phyloP scores from a whole-genome alignment of 2,113 vertebrate genomes.

The Ascaphus truei region DNA sequence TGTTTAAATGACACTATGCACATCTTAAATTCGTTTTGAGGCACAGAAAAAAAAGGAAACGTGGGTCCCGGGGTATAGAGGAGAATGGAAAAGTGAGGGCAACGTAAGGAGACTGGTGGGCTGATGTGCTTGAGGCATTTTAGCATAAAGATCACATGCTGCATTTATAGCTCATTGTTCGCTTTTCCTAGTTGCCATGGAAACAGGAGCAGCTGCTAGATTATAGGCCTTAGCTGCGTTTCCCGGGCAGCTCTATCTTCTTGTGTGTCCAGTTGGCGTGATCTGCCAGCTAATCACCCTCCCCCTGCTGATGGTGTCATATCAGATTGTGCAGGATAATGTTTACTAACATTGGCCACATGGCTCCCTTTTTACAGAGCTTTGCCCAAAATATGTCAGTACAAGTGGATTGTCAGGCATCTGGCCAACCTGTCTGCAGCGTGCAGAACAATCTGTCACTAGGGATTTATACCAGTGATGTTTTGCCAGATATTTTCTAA shows the following conservation, averaged over 20 bases:
- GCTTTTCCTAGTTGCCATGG: constrained; percentile 67
- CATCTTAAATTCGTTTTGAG: not conserved
- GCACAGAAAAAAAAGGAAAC: not conserved
- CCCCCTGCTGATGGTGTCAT: constrained; percentile 59
- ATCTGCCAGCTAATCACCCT: constrained; percentile 73
- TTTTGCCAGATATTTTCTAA: constrained; percentile 22
- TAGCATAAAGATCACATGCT: constrained; percentile 49
- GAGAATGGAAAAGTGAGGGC: not conserved
- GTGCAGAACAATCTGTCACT: constrained; percentile 64
- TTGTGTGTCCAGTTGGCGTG: constrained; percentile 66
- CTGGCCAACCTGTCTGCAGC: constrained; percentile 67
- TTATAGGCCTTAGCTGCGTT: constrained; percentile 70
- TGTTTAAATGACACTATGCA: not conserved
- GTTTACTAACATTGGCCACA: constrained; percentile 93
- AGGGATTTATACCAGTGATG: constrained; percentile 41
- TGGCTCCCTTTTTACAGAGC: constrained; percentile 61
- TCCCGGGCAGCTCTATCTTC: constrained; percentile 60
- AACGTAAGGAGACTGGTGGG: constrained; percentile 1
- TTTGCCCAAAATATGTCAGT: constrained; percentile 80
- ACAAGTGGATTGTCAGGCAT: constrained; percentile 60
- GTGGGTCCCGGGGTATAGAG: not conserved
- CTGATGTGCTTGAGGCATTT: constrained; percentile 19
- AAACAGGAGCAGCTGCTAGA: constrained; percentile 89
- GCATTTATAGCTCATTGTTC: constrained; percentile 79
- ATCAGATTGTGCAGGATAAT: constrained; percentile 72